phyloP scores from a whole-genome alignment of 2,888 invertebrate genomes.

The Agrotis puta region DNA sequence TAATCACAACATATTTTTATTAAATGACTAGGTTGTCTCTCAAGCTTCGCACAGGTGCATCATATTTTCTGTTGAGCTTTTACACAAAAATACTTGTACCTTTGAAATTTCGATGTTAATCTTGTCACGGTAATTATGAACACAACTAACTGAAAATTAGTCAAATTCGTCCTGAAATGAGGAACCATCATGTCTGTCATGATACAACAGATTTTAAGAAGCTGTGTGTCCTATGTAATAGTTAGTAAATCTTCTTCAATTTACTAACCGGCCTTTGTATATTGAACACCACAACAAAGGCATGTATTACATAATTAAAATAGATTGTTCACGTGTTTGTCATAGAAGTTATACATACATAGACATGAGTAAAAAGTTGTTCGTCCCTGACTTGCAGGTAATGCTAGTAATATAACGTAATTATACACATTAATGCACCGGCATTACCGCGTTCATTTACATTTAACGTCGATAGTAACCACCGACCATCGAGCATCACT shows the following conservation, averaged over 20 bases:
- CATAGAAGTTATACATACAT: conserved; percentile 49
- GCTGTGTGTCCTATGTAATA: background rate
- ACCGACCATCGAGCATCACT: conserved; percentile 36
- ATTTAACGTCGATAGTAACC: conserved; percentile 31
- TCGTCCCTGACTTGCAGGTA: conserved; percentile 56
- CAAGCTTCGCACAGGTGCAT: no score
- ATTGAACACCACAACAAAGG: conserved; percentile 14
- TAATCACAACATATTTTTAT: background rate
- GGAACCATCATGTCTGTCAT: no score
- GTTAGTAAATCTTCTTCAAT: background rate
- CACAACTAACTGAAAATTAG: no score
- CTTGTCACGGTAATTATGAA: no score
- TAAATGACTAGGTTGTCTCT: no score
- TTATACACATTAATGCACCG: conserved; percentile 53
- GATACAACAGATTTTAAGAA: background rate
- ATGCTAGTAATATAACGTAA: conserved; percentile 63
- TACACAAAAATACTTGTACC: no score
- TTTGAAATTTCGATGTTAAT: no score
- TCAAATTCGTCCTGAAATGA: no score
- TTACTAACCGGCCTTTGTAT: background rate
- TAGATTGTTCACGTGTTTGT: conserved; percentile 39
- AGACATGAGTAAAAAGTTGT: conserved; percentile 63
- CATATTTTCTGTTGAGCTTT: no score
- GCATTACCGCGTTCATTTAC: conserved; percentile 57
- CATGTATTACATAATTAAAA: conserved; percentile 10